Evolutionary conservation across 2,888 invertebrate genomes (phyloP).

Genomic region (Dasypogon diadema): DNA sequence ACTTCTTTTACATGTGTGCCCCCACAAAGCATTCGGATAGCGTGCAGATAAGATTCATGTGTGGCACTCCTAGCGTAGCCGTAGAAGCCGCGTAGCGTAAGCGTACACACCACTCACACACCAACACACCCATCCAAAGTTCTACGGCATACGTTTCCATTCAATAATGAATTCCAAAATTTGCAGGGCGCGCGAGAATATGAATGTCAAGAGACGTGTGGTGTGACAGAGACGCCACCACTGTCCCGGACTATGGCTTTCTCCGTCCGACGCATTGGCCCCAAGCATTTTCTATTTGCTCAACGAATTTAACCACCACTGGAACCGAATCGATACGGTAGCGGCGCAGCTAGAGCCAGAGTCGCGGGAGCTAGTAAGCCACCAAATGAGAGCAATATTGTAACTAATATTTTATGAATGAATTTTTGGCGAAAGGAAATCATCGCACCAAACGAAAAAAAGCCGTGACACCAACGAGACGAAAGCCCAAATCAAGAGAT

Average conservation of each 20-base stretch:
- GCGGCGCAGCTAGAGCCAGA: neutral
- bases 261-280: neutral
- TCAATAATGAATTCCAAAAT: conserved; percentile 55
- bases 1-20: too few species aligned
- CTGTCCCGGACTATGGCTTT: neutral
- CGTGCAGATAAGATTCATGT: too few species aligned
- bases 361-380: neutral
- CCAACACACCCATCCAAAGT: neutral
- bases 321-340: conserved; percentile 33
- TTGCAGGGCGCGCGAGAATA: conserved; percentile 31
- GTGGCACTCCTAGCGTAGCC: too few species aligned
- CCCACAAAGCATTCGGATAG: too few species aligned
- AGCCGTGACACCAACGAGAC: neutral
- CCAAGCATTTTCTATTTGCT: conserved; percentile 25
- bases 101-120: neutral
- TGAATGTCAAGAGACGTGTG: conserved; percentile 29
- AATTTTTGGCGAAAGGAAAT: conserved; percentile 28
- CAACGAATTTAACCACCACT: conserved; percentile 11
- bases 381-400: conserved; percentile 22
- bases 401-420: conserved; percentile 55
- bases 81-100: conserved; percentile 24
- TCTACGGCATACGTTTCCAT: conserved; percentile 48
- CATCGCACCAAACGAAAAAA: neutral
- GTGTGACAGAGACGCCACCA: neutral
- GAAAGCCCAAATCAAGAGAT: conserved; percentile 8